These are phyloP conservation scores for Lasioglossum albipes DNA, from an alignment of 1,140 invertebrate species.

Conservation along the genomic window DNA sequence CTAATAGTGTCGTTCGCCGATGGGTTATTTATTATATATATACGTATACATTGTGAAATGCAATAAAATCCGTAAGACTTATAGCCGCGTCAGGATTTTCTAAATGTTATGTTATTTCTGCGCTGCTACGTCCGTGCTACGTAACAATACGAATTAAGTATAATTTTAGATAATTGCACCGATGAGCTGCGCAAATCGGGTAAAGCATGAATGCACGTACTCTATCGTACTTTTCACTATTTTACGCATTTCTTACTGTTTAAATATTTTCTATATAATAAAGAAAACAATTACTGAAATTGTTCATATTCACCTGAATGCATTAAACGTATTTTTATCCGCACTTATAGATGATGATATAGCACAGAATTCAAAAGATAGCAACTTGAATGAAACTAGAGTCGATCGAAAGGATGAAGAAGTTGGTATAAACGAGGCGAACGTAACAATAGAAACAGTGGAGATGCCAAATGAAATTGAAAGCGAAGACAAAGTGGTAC, in stretches of 20 bases:
- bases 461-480: not conserved
- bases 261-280: not conserved
- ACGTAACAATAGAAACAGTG: not conserved
- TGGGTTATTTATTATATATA: not conserved
- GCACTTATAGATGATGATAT: too few species aligned
- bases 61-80: too few species aligned
- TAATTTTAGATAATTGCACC: not conserved
- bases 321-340: too few species aligned
- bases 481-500: not conserved
- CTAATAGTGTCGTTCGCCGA: slow-evolving; percentile 9
- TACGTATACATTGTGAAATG: too few species aligned
- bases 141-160: not conserved
- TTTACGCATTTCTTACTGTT: not conserved
- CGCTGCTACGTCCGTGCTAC: not conserved
- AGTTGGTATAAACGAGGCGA: not conserved
- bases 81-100: not conserved
- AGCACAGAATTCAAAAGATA: too few species aligned
- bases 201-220: not conserved
- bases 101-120: not conserved
- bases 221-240: not conserved
- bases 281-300: too few species aligned
- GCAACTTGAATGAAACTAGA: not conserved
- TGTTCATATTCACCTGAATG: too few species aligned
- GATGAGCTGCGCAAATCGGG: not conserved
- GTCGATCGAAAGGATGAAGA: not conserved